Base-by-base conservation (phyloP, 2,888 invertebrate species). In the Nemurella pictetii region DNA sequence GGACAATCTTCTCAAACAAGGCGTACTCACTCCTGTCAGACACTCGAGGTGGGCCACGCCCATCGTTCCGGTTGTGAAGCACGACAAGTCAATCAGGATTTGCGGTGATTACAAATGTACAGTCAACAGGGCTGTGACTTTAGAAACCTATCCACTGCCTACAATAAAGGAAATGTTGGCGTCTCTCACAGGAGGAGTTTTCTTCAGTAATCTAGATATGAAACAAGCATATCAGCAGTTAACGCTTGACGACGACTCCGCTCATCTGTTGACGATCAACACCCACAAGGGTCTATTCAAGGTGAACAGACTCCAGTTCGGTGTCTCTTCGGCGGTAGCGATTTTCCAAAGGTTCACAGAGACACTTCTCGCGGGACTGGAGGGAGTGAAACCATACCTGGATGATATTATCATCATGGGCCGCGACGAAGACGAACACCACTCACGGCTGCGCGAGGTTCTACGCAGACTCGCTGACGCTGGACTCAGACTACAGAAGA, bases 311-410 rank as follows among this genome's bases (percentile, higher is more conserved):
- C 80, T 87, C 15, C 85, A 84, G n/a, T 87, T 86, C 84, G 87
- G 87, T 12, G 80, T 87, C 20, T 84, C 55, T 9, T 81, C 84
- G 20, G 83, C 83, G 3, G 29, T 29, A 7, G 80, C 73, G 3
- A 85, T 87, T 30, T 87, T 87, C 74, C 87, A 88, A 84, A 30
- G 85, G 20, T 78, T 86, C 25, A 87, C 87, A 75, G 87, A 87
- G 0, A 85, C 81, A 29, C 28, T 87, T 0, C 36, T 87, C 26
- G 30, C 84, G 20, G 86, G 85, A 7, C 0, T 87, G 1, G 55
- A 36, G 4, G 85, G 86, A 25, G 86, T 83, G 25, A 72, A 83
- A 25, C 74, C 78, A 0, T 86, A 83, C 36, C 83, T 87, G 72
- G 87, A 87, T 27, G 87, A 87, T 72, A 78, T 87, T 27, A 75